Base-by-base conservation (phyloP, 2,113 vertebrate genomes). In the Rostratula benghalensis region DNA sequence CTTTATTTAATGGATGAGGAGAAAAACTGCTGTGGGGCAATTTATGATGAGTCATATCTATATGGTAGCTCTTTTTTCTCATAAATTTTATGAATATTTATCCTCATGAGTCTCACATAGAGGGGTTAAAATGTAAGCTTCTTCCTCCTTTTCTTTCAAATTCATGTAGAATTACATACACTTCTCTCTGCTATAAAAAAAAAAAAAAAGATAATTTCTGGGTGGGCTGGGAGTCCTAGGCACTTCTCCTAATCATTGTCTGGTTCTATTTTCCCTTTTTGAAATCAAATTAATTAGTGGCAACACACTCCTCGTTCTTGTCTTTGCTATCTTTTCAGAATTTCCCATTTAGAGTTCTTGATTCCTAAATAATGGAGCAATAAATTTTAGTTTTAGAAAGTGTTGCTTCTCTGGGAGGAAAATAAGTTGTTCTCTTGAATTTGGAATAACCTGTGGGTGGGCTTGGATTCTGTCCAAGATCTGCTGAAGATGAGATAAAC, bases 401-500 rank as follows among this genome's bases (percentile, higher is more conserved):
- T 16, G 28, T n/a, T 76, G 39, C 68, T 95, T 73, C 50, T 79
- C 50, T 71, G 48, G 48, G 15, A 70, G 33, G 28, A 87, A 94
- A 90, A 89, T 5, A 76, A 87, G 30, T 79, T 56, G 56, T 12
- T 87, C 41, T 85, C 35, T 87, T 94, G 67, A 87, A 81, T 79
- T 70, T 30, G 27, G 22, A 33, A 51, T 75, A 90, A 73, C 22
- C 54, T 93, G 93, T 96, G 97, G 95, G 97, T 97, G 95, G 96
- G 91, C 95, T 84, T 97, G 96, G 94, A 97, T 88, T 78, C 30
- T 74, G 68, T 96, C 95, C 95, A 96, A 93, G 59, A 79, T 83
- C 48, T 43, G 33, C 39, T 89, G 75, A 86, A 77, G 46, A 84
- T 73, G 60, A 83, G 77, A 85, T 73, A 85, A 78, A 91, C 84